Conservation (phyloP, 2,888 invertebrate genomes). For the Polymixis flavicincta region DNA sequence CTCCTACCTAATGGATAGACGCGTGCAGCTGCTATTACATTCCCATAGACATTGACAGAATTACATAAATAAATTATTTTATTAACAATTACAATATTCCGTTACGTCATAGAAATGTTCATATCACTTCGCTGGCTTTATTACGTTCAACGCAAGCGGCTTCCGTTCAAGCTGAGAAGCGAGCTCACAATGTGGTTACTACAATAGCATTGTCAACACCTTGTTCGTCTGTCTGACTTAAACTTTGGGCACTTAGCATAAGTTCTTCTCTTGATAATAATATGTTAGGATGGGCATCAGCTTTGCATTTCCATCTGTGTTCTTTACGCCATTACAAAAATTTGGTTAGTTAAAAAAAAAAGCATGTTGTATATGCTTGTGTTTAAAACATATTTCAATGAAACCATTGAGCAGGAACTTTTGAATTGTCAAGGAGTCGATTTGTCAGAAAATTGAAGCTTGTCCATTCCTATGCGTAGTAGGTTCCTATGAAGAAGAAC, state of each 20-base stretch:
- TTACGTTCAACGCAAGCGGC: slow-evolving; percentile 13
- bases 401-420: neutral
- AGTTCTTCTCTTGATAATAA: neutral
- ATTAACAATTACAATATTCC: slow-evolving; percentile 12
- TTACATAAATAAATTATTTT: neutral
- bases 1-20: no score
- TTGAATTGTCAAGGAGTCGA: neutral
- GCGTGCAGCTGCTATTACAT: no score
- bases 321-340: no score
- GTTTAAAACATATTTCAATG: neutral
- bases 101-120: slow-evolving; percentile 22
- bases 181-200: slow-evolving; percentile 38
- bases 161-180: slow-evolving; percentile 49
- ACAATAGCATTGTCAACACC: slow-evolving; percentile 46
- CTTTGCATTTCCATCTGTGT: neutral
- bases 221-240: slow-evolving; percentile 24
- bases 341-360: no score
- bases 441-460: neutral
- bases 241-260: slow-evolving; percentile 20
- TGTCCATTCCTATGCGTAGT: neutral
- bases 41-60: no score
- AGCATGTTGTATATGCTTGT: neutral
- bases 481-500: neutral
- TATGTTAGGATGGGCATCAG: neutral
- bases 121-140: slow-evolving; percentile 36